These are phyloP conservation scores for Halcyon smyrnensis DNA, from an alignment of 2,797 vertebrate species.

Conservation along the genomic window DNA sequence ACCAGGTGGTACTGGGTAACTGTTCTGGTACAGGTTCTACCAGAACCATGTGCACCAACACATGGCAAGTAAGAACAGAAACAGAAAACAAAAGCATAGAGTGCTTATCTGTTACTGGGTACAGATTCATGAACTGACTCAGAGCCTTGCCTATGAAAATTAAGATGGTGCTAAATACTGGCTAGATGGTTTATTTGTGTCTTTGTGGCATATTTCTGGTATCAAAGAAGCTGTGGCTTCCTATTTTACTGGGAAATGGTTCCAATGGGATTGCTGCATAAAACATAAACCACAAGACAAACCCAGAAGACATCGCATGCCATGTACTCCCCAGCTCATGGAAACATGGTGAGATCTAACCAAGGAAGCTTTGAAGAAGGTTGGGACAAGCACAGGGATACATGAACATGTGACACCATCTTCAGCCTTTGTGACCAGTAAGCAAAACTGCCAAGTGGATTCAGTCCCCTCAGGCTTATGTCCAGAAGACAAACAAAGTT, in stretches of 20 bases:
- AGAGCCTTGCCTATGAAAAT: neutral
- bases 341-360: neutral
- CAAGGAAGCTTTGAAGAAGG: neutral
- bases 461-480: neutral
- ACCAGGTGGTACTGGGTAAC: neutral
- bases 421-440: neutral
- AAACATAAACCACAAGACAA: neutral
- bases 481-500: neutral
- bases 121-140: neutral
- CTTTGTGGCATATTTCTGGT: neutral
- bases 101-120: rapidly evolving
- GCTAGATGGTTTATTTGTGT: neutral
- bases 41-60: neutral
- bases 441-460: neutral
- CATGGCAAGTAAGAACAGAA: neutral
- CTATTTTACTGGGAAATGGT: neutral
- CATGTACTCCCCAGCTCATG: rapidly evolving
- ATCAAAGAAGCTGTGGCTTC: neutral
- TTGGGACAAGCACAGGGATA: neutral
- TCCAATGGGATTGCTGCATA: neutral
- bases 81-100: neutral
- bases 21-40: neutral
- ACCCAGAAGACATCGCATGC: neutral
- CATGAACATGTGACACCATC: neutral
- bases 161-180: neutral